Evolutionary conservation across 2,888 invertebrate species (phyloP).

Genomic region (Cordilura impudica): DNA sequence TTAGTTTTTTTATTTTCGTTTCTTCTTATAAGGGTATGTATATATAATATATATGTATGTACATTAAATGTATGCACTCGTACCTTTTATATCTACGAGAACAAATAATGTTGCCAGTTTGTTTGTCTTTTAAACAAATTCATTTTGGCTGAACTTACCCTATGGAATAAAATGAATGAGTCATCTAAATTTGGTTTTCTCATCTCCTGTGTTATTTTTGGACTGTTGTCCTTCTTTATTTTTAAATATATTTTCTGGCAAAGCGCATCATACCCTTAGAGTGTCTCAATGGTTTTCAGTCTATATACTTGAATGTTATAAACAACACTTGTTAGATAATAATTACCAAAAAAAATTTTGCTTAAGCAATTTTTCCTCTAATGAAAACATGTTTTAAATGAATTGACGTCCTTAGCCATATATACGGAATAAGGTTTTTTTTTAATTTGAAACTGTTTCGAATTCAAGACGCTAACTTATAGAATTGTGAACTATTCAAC

Average conservation of each 20-base stretch:
- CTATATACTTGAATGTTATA: conserved; percentile 16
- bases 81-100: conserved; percentile 9
- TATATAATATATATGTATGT: not conserved
- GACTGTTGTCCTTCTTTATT: conserved; percentile 11
- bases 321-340: conserved; percentile 23
- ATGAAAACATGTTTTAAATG: too few species aligned
- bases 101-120: conserved; percentile 1
- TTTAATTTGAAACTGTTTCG: too few species aligned
- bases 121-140: conserved; percentile 28
- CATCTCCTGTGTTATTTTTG: not conserved
- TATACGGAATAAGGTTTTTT: too few species aligned
- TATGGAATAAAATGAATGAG: not conserved
- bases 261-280: conserved; percentile 23
- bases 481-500: too few species aligned
- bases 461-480: too few species aligned
- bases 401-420: too few species aligned
- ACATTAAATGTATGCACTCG: not conserved
- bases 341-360: conserved; percentile 5
- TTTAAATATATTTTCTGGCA: conserved; percentile 7
- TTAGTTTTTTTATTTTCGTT: conserved; percentile 29
- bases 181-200: conserved; percentile 12
- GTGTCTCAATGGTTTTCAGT: conserved; percentile 34
- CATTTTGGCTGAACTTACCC: conserved; percentile 27
- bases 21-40: not conserved
- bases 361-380: too few species aligned